Conservation (phyloP, 2,113 vertebrate genomes). For the Neotoma lepida region DNA sequence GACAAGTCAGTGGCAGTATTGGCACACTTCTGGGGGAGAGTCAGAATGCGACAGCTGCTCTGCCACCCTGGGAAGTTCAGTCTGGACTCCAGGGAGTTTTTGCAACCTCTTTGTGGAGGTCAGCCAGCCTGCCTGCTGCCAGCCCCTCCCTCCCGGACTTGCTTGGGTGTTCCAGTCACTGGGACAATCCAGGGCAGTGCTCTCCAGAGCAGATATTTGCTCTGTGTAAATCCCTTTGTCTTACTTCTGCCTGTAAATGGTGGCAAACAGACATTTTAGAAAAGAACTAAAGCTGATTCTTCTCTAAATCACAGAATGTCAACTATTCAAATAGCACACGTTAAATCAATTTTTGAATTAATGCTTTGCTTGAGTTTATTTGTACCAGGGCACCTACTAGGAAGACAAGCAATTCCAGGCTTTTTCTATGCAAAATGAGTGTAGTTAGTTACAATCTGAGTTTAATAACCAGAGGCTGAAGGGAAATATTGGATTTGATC, state of each 20-base stretch:
- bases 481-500: not conserved
- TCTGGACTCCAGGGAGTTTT: constrained; percentile 64
- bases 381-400: not conserved
- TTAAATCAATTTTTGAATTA: not conserved
- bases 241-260: constrained; percentile 43
- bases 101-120: constrained; percentile 58
- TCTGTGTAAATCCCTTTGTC: constrained; percentile 30
- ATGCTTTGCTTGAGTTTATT: not conserved
- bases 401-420: constrained; percentile 1
- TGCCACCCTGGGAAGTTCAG: constrained; percentile 59
- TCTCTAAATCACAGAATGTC: constrained; percentile 26
- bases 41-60: constrained; percentile 61
- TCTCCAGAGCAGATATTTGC: not conserved
- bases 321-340: constrained; percentile 23
- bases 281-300: not conserved
- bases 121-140: constrained; percentile 29
- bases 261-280: constrained; percentile 69
- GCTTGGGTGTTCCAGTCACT: not conserved
- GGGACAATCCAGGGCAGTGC: not conserved
- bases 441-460: not conserved
- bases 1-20: not conserved
- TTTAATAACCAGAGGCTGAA: not conserved
- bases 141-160: not conserved
- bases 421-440: constrained; percentile 21
- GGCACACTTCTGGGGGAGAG: constrained; percentile 48